phyloP scores from a whole-genome alignment of 2,888 invertebrate genomes.

The Thalpophila matura region DNA sequence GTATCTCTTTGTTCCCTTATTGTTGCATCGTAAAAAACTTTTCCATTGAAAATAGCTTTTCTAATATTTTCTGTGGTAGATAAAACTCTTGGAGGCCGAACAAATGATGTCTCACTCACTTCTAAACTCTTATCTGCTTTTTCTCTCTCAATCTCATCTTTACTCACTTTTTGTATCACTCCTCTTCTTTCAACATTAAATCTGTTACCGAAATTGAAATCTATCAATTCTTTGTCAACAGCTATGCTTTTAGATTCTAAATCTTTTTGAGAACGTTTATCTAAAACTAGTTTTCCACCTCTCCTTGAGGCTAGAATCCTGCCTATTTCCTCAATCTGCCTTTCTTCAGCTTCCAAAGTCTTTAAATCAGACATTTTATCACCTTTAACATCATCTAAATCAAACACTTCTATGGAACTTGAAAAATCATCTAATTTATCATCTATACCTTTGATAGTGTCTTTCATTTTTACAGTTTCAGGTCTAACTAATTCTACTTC shows the following conservation, averaged over 20 bases:
- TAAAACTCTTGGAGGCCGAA: conserved; percentile 83
- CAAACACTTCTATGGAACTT: conserved; percentile 84
- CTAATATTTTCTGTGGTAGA: conserved; percentile 84
- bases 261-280: conserved; percentile 84
- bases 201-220: conserved; percentile 83
- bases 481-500: conserved; percentile 70
- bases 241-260: conserved; percentile 82
- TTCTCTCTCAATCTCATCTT: conserved; percentile 84
- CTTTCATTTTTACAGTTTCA: conserved; percentile 69
- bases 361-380: conserved; percentile 81
- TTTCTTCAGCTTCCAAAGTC: conserved; percentile 86
- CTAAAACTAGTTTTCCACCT: conserved; percentile 80
- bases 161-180: conserved; percentile 81
- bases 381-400: conserved; percentile 82
- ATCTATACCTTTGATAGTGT: conserved; percentile 82
- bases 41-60: conserved; percentile 86
- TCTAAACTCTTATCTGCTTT: conserved; percentile 83
- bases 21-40: conserved; percentile 87
- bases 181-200: conserved; percentile 83
- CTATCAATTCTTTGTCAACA: conserved; percentile 79
- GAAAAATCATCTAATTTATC: conserved; percentile 85
- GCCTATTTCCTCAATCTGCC: conserved; percentile 88
- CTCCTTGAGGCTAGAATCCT: conserved; percentile 83
- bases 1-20: conserved; percentile 82
- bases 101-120: conserved; percentile 86